These are phyloP conservation scores for Gymnoscopelus braueri DNA, from an alignment of 2,797 vertebrate species.

Conservation along the genomic window DNA sequence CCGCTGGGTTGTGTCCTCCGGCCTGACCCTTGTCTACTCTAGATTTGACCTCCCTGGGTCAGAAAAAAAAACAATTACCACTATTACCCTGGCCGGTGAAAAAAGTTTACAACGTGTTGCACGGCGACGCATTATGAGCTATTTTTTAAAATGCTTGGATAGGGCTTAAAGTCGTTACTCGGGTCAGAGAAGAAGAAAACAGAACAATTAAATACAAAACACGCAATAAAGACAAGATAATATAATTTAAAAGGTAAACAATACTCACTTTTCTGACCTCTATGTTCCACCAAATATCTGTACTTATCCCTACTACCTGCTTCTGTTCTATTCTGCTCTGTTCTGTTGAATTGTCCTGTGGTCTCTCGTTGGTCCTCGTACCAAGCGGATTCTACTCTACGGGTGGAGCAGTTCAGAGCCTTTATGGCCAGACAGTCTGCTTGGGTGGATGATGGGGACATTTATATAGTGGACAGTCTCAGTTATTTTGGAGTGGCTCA, in stretches of 20 bases:
- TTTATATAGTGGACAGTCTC: slow-evolving; percentile 35
- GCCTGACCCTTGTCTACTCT: not conserved
- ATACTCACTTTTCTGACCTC: not conserved
- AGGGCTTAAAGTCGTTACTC: no score
- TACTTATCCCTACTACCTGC: not conserved
- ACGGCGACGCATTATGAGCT: not conserved
- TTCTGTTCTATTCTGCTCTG: slow-evolving; percentile 10
- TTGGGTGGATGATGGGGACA: not conserved
- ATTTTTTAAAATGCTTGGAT: no score
- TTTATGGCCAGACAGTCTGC: slow-evolving; percentile 7
- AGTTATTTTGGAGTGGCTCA: slow-evolving; percentile 42
- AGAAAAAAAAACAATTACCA: not conserved
- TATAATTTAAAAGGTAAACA: no score
- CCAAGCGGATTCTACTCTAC: no score
- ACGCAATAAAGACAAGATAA: no score
- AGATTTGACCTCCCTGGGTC: not conserved
- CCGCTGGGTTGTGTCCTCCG: not conserved
- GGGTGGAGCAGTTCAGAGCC: no score
- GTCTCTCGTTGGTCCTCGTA: no score
- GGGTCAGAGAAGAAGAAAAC: no score
- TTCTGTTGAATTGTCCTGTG: not conserved
- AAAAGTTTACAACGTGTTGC: not conserved
- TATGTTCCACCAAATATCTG: not conserved
- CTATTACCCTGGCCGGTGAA: not conserved
- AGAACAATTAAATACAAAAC: no score